Evolutionary conservation across 1,140 invertebrate genomes (phyloP).

Genomic region (Lutraria rhynchaena): DNA sequence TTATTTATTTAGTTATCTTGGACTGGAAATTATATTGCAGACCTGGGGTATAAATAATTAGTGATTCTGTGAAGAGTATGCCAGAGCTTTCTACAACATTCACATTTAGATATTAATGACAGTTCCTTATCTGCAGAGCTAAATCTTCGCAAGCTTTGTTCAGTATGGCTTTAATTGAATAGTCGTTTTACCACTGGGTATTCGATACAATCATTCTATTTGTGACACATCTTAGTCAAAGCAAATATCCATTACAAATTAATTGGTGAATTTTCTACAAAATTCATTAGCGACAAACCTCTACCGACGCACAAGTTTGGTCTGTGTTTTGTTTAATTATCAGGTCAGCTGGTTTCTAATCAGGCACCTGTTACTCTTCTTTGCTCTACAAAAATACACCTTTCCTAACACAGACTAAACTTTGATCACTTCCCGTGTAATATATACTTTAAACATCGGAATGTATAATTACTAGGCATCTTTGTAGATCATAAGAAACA

Average conservation of each 20-base stretch:
- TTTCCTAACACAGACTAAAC: no score
- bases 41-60: background rate
- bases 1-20: no score
- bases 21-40: no score
- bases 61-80: background rate
- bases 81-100: background rate
- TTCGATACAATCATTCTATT: slow-evolving; percentile 11
- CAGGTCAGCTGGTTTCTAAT: slow-evolving; percentile 23
- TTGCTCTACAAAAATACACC: no score
- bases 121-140: slow-evolving; percentile 3
- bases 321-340: slow-evolving; percentile 23
- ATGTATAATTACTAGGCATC: no score
- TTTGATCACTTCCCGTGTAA: no score
- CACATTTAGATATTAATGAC: slow-evolving; percentile 12
- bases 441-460: no score
- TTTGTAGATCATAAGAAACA: no score
- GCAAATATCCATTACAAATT: slow-evolving; percentile 37
- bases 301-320: no score
- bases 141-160: slow-evolving; percentile 29
- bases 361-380: slow-evolving; percentile 8
- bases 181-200: slow-evolving; percentile 11
- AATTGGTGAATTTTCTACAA: slow-evolving; percentile 29
- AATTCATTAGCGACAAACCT: slow-evolving; percentile 42
- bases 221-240: slow-evolving; percentile 37
- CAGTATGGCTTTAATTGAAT: slow-evolving; percentile 31